Conservation (phyloP, 2,888 invertebrate genomes). For the Nymphalis c-album region DNA sequence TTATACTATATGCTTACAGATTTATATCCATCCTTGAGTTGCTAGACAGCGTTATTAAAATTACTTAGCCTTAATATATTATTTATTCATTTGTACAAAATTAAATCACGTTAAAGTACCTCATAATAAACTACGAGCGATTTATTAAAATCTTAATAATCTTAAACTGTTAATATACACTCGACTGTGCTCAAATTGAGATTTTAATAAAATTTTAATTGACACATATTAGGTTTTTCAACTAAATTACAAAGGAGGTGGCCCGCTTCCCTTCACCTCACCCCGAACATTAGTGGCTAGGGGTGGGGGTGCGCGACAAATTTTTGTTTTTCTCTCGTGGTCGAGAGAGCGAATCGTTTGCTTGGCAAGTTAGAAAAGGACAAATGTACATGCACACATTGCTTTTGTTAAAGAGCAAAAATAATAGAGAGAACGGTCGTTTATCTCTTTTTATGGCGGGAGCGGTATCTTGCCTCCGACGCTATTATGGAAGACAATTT, state of each 20-base stretch:
- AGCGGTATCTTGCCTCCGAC: constrained; percentile 76
- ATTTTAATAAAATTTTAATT: constrained; percentile 78
- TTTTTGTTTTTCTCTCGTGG: constrained; percentile 77
- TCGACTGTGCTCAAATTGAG: constrained; percentile 60
- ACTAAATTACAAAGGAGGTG: constrained; percentile 76
- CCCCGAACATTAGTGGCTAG: constrained; percentile 69
- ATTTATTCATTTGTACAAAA: constrained; percentile 19
- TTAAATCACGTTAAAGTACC: constrained; percentile 37
- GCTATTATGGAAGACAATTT: constrained; percentile 81
- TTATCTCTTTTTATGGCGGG: constrained; percentile 81
- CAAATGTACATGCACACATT: constrained; percentile 77
- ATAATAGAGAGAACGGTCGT: constrained; percentile 81
- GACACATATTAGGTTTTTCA: constrained; percentile 76
- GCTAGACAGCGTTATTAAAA: constrained; percentile 2
- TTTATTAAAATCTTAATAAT: constrained; percentile 69
- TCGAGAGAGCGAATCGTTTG: constrained; percentile 52
- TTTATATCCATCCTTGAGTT: constrained; percentile 40
- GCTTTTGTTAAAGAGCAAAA: constrained; percentile 80
- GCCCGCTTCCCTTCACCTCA: constrained; percentile 63
- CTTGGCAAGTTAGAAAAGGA: constrained; percentile 60
- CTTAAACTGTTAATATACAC: constrained; percentile 55
- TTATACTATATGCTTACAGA: constrained; percentile 53
- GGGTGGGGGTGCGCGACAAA: constrained; percentile 68
- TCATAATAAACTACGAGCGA: constrained; percentile 35
- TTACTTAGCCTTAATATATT: background rate